These are phyloP conservation scores for Catagonus wagneri DNA, from an alignment of 2,113 vertebrate species.

Conservation along the genomic window DNA sequence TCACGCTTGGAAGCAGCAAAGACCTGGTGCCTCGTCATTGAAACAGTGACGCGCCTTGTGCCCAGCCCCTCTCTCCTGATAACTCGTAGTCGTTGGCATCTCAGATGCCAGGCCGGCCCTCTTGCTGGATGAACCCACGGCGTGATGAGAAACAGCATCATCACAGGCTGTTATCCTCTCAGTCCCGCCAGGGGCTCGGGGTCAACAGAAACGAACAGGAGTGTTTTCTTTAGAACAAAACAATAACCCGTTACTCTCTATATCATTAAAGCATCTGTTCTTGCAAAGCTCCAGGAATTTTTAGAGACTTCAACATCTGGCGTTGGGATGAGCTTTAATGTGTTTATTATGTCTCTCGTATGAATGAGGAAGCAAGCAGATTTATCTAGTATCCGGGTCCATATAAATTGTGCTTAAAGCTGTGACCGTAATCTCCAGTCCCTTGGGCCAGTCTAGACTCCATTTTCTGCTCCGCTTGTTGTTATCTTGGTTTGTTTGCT, in stretches of 20 bases:
- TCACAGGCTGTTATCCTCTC: constrained; percentile 27
- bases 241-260: not conserved
- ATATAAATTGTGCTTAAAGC: not conserved
- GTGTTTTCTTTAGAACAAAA: not conserved
- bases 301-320: not conserved
- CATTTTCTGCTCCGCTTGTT: not conserved
- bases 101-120: constrained; percentile 57
- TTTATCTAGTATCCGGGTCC: no score
- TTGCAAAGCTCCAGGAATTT: not conserved
- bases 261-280: not conserved
- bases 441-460: not conserved
- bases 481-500: not conserved
- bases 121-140: constrained; percentile 59
- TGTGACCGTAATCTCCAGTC: not conserved
- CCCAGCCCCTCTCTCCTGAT: constrained; percentile 55
- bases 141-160: not conserved
- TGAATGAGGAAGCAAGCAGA: not conserved
- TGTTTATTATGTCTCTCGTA: not conserved
- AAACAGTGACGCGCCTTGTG: not conserved
- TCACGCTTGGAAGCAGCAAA: constrained; percentile 29
- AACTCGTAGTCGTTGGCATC: not conserved
- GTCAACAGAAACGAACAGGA: constrained; percentile 56
- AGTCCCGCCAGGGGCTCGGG: not conserved
- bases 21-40: constrained; percentile 17
- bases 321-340: not conserved